Percentiles rank a stretch among this genome's conserved stretches.
phyloP scores from a whole-genome alignment of 2,797 vertebrate genomes.

The Eremophila alpestris region DNA sequence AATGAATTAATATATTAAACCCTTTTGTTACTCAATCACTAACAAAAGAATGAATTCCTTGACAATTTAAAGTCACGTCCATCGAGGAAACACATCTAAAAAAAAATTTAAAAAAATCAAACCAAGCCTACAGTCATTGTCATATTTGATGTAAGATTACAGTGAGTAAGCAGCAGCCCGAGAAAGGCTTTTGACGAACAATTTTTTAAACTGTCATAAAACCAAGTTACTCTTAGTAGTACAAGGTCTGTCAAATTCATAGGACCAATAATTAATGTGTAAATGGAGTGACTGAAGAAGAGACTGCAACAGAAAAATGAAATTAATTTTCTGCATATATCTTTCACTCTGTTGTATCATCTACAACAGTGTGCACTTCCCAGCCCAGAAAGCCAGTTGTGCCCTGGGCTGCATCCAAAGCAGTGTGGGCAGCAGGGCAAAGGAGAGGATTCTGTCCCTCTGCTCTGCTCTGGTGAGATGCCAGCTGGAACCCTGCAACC shows the following conservation, averaged over 20 bases:
- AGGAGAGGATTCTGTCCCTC: not conserved
- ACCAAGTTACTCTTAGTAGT: not conserved
- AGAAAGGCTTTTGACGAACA: not conserved
- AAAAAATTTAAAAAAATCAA: not conserved
- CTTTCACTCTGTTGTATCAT: not conserved
- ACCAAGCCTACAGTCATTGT: not conserved
- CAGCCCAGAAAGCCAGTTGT: not conserved
- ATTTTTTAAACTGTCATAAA: not conserved
- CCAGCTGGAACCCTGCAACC: not conserved
- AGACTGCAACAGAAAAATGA: not conserved
- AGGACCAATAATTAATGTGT: not conserved
- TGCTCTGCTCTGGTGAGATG: not conserved
- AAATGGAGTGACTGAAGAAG: not conserved
- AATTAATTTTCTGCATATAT: not conserved
- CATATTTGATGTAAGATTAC: not conserved
- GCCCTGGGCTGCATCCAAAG: not conserved
- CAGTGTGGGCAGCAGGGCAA: rapidly evolving
- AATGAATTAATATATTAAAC: not conserved
- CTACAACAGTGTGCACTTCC: not conserved
- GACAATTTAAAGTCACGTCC: not conserved
- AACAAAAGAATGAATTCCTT: not conserved
- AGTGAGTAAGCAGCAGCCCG: not conserved
- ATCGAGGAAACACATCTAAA: not conserved
- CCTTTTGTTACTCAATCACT: not conserved
- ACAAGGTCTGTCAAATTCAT: not conserved